phyloP scores from a whole-genome alignment of 1,140 invertebrate genomes.

The Microvelia longipes region DNA sequence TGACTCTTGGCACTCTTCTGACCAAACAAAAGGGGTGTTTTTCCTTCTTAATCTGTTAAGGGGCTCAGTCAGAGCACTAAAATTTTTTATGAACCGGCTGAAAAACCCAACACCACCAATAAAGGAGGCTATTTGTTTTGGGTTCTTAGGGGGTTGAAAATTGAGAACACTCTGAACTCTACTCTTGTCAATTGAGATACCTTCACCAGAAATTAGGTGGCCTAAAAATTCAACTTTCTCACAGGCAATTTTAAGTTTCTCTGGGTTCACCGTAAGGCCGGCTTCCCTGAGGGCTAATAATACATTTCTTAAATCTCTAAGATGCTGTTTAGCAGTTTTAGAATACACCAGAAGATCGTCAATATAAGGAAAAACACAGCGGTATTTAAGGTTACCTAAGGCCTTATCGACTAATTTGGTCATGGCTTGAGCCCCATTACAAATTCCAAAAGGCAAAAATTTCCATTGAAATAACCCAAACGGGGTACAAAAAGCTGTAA shows the following conservation, averaged over 20 bases:
- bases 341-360: neutral
- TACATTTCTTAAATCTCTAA: neutral
- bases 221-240: neutral
- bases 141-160: neutral
- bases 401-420: neutral
- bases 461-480: neutral
- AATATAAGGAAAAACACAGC: neutral
- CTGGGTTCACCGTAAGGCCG: neutral
- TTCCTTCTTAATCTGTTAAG: neutral
- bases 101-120: neutral
- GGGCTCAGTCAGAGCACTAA: neutral
- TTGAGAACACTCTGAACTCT: neutral
- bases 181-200: neutral
- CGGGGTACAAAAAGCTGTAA: neutral
- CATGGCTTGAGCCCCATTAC: neutral
- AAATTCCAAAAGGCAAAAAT: neutral
- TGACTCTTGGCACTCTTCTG: neutral
- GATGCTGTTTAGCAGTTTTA: neutral
- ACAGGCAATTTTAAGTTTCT: neutral
- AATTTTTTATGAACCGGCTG: neutral
- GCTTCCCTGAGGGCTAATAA: neutral
- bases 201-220: neutral
- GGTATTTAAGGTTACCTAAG: neutral
- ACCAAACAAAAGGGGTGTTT: neutral
- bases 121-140: neutral